These are phyloP conservation scores for Cosmia pyralina DNA, from an alignment of 2,888 invertebrate species.

Conservation along the genomic window DNA sequence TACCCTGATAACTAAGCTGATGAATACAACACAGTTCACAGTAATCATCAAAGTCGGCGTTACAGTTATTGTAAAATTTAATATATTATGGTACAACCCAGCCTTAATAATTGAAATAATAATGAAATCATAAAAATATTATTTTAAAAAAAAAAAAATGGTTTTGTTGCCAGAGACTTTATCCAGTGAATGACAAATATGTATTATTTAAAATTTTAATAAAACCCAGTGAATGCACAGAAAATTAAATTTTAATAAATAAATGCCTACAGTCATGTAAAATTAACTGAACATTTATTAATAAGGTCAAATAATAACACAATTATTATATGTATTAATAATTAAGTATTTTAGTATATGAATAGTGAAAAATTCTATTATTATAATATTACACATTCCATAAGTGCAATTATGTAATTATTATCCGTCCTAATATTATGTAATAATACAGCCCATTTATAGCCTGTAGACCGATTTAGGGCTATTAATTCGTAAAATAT, in stretches of 20 bases:
- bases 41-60: too few species aligned
- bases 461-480: background rate
- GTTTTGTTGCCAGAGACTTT: too few species aligned
- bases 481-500: slow-evolving; percentile 18
- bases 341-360: slow-evolving; percentile 58
- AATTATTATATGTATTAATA: slow-evolving; percentile 49
- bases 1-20: too few species aligned
- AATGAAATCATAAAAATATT: background rate
- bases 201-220: background rate
- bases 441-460: slow-evolving; percentile 17
- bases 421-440: slow-evolving; percentile 68
- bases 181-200: background rate
- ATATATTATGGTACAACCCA: too few species aligned
- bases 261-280: background rate
- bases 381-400: slow-evolving; percentile 69
- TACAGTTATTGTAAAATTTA: too few species aligned
- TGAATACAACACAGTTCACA: too few species aligned
- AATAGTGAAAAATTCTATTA: slow-evolving; percentile 43
- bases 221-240: background rate
- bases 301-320: slow-evolving; percentile 29
- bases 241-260: background rate
- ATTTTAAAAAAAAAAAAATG: background rate
- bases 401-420: slow-evolving; percentile 74
- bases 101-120: background rate
- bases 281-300: slow-evolving; percentile 24